phyloP scores from a whole-genome alignment of 2,113 vertebrate genomes.

The Cochlearius cochlearius region DNA sequence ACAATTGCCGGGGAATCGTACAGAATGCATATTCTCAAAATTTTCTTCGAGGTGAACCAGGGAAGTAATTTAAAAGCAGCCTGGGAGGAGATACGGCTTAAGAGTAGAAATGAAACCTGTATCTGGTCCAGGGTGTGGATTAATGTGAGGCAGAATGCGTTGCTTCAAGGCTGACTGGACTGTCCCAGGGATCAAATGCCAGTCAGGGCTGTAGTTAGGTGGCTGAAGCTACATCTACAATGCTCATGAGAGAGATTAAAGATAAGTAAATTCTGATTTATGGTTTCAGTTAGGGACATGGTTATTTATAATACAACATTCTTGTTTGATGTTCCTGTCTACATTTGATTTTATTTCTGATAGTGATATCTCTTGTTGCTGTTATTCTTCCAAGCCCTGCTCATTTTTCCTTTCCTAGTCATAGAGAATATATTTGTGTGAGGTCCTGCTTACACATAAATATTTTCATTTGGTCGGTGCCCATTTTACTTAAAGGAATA shows the following conservation, averaged over 20 bases:
- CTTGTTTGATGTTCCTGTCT: constrained; percentile 54
- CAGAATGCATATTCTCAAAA: neutral
- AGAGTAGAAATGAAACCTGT: neutral
- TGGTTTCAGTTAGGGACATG: constrained; percentile 26
- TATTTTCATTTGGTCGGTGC: neutral
- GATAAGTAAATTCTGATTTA: constrained; percentile 52
- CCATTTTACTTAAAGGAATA: constrained; percentile 26
- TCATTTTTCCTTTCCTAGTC: constrained; percentile 40
- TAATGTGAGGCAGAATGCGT: neutral
- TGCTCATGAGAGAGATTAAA: constrained; percentile 54
- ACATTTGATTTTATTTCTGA: constrained; percentile 61
- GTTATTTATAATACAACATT: constrained; percentile 54
- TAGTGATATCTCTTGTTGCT: constrained; percentile 54
- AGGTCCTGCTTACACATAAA: neutral
- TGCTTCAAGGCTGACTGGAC: neutral
- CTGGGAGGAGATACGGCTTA: neutral
- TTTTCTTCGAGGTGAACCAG: neutral
- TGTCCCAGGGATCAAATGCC: constrained; percentile 23
- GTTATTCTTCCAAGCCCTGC: constrained; percentile 6
- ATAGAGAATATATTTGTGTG: neutral
- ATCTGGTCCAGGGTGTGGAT: neutral
- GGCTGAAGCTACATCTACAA: neutral
- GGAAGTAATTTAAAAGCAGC: neutral
- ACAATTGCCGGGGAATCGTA: fast-evolving
- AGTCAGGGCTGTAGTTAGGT: neutral